These are phyloP conservation scores for Podarcis siculus DNA, from an alignment of 2,797 vertebrate genomes.

Conservation along the genomic window DNA sequence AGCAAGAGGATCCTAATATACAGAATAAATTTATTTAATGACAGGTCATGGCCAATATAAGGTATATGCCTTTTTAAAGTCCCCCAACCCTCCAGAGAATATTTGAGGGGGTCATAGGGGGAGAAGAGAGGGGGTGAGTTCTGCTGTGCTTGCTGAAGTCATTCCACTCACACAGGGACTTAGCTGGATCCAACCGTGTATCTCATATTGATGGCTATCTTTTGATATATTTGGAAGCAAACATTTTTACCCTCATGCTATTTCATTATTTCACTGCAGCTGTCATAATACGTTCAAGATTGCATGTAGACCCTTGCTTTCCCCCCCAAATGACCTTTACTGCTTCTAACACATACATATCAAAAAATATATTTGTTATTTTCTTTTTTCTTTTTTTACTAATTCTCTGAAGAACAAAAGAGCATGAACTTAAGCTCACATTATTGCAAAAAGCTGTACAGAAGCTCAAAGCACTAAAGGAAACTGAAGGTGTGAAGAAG, in stretches of 20 bases:
- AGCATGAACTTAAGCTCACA: conserved; percentile 17
- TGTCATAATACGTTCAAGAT: conserved; percentile 7
- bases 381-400: not conserved
- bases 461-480: not conserved
- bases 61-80: no score
- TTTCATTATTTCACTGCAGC: not conserved
- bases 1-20: not conserved
- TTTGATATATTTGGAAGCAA: not conserved
- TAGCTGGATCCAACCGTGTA: not conserved
- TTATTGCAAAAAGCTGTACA: conserved; percentile 16
- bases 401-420: not conserved
- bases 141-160: no score
- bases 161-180: no score
- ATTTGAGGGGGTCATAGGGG: no score
- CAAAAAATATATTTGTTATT: not conserved
- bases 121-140: no score
- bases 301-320: not conserved
- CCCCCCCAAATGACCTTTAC: not conserved
- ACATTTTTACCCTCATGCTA: not conserved
- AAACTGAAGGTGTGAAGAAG: conserved; percentile 20
- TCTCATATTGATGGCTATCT: not conserved
- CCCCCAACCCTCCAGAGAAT: no score
- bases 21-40: not conserved
- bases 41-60: no score
- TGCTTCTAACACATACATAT: not conserved